Base-by-base conservation (phyloP, 2,888 invertebrate species). In the Protodeltote pygarga region DNA sequence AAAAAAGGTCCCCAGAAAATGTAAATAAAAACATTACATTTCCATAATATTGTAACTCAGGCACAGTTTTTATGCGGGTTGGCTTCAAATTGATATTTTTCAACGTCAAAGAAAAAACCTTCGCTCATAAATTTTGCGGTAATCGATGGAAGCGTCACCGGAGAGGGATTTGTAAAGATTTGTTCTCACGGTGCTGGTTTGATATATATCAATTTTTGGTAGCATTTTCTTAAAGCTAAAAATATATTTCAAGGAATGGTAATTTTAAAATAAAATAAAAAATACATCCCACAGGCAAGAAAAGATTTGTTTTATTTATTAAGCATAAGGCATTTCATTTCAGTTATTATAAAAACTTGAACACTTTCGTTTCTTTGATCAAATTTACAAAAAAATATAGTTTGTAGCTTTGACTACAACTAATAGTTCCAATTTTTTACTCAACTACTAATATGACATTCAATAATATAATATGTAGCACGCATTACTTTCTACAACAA, bases 51-150 rank as follows among this genome's bases (percentile, higher is more conserved):
- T 24, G 31, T 33, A 19, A 5, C 40, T 28, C 23, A 35, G 31
- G 14, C 17, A 28, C 29, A 24, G 33, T 53, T 52, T 61, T 49
- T 45, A 46, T 42, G 40, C 35, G 33, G 13, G 32, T 24, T n/a
- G 16, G 39, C 50, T 53, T 52, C 46, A 65, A 66, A 49, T 61
- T 51, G 28, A 46, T 50, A 63, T 65, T 69, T 65, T 70, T 64
- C 63, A 67, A 50, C 67, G 66, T 71, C 68, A 61, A 14, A 21
- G 28, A 29, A 41, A 52, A 59, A 60, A 54, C 50, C 59, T 41
- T 21, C 20, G 34, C 38, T 68, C 70, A 63, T 74, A 69, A 66
- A 75, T 71, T 64, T 42, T 50, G 29, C 21, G 29, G 57, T 66
- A 69, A 71, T 69, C 66, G 64, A 71, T 68, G 64, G 55, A 58